phyloP scores from a whole-genome alignment of 2,888 invertebrate genomes.

The Patella pellucida region DNA sequence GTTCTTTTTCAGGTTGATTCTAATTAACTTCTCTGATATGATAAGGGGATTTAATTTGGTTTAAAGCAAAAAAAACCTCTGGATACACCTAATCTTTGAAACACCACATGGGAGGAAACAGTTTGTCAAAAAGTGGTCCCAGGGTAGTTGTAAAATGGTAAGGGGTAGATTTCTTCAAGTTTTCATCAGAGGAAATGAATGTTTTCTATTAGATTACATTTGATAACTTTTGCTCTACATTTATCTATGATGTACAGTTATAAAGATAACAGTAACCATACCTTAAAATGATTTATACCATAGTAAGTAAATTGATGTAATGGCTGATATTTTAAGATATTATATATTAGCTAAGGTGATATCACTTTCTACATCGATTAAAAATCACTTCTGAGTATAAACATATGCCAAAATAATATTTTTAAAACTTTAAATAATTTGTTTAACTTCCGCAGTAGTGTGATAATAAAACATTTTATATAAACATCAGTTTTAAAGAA shows the following conservation, averaged over 20 bases:
- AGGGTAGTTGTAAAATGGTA: background rate
- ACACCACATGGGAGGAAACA: background rate
- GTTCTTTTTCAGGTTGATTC: too few species aligned
- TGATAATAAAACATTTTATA: background rate
- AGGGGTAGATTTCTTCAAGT: background rate
- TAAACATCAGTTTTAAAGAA: too few species aligned
- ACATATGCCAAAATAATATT: slow-evolving; percentile 4
- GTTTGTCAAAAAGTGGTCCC: slow-evolving; percentile 5
- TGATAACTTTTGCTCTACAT: slow-evolving; percentile 9
- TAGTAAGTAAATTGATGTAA: background rate
- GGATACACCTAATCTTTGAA: too few species aligned
- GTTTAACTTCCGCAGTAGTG: background rate
- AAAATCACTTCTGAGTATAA: background rate
- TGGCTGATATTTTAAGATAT: too few species aligned
- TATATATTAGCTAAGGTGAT: background rate
- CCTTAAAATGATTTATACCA: slow-evolving; percentile 5
- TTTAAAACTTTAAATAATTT: background rate
- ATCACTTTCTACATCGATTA: slow-evolving; percentile 2
- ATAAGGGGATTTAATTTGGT: too few species aligned
- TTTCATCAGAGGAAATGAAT: slow-evolving; percentile 5
- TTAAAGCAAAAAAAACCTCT: too few species aligned
- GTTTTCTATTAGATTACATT: background rate
- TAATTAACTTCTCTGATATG: too few species aligned
- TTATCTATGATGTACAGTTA: background rate
- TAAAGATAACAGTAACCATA: background rate